Evolutionary conservation across 30 jellyfish, hydroid and myxozoan genomes (phyloP).

Genomic region (Aurelia sp.): DNA sequence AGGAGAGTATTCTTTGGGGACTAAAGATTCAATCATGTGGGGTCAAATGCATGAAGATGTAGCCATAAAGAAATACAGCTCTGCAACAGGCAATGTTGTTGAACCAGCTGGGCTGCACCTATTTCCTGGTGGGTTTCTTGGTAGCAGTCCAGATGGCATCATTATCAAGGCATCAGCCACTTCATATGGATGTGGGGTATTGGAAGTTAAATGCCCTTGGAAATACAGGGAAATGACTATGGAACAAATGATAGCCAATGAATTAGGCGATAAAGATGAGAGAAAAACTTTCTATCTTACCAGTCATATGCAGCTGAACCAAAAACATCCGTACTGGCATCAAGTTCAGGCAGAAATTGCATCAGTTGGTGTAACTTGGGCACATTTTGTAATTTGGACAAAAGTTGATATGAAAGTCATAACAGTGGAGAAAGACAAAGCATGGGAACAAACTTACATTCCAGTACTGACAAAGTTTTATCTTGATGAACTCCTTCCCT

Average conservation of each 20-base stretch:
- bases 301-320: too few species aligned
- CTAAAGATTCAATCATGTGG: conserved; percentile 39
- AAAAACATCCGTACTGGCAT: conserved; percentile 17
- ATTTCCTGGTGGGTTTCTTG: conserved; percentile 45
- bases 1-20: conserved; percentile 30
- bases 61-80: conserved; percentile 7
- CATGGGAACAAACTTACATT: conserved; percentile 10
- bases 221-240: conserved; percentile 4
- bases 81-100: conserved; percentile 32
- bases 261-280: background rate
- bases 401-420: conserved; percentile 8
- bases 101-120: conserved; percentile 31
- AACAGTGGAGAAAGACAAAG: conserved; percentile 32
- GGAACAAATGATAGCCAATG: background rate
- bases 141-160: conserved; percentile 31
- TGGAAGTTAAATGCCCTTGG: conserved; percentile 58
- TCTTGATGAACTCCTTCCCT: conserved; percentile 18
- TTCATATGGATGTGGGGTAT: conserved; percentile 19
- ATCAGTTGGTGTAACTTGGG: conserved; percentile 36
- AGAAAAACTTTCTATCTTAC: too few species aligned
- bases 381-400: conserved; percentile 54
- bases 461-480: conserved; percentile 22
- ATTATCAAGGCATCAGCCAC: background rate
- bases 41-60: conserved; percentile 52
- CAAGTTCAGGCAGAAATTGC: conserved; percentile 55